phyloP scores from a whole-genome alignment of 2,797 vertebrate species.

The Gymnothorax reevesii region DNA sequence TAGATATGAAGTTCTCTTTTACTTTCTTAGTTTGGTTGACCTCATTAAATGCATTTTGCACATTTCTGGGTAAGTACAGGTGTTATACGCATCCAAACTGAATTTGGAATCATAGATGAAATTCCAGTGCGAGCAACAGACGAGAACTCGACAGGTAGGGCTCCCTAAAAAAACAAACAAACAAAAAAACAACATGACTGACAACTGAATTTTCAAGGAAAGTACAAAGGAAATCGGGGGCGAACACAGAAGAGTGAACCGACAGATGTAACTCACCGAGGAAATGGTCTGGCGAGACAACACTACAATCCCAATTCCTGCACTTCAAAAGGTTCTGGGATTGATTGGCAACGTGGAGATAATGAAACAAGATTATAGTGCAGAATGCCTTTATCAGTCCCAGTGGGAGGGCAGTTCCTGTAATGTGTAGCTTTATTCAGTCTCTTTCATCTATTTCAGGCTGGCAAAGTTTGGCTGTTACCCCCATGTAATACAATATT shows the following conservation, averaged over 20 bases:
- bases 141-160: background rate
- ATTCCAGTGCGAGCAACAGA: background rate
- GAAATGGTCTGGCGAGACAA: background rate
- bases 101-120: background rate
- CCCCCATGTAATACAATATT: conserved; percentile 11
- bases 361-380: background rate
- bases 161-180: background rate
- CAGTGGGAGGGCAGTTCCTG: background rate
- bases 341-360: background rate
- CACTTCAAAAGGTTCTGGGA: conserved; percentile 14
- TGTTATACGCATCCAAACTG: background rate
- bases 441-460: conserved; percentile 15
- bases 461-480: background rate
- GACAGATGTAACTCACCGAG: background rate
- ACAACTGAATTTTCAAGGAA: background rate
- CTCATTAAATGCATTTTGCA: background rate
- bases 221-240: conserved; percentile 17
- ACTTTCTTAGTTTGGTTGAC: background rate
- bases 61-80: background rate
- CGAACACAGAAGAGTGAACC: background rate
- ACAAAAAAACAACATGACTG: background rate
- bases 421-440: background rate
- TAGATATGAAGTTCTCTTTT: background rate
- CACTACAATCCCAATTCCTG: background rate
- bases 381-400: background rate